These are phyloP conservation scores for Poecilia picta DNA, from an alignment of 2,797 vertebrate genomes.

Conservation along the genomic window DNA sequence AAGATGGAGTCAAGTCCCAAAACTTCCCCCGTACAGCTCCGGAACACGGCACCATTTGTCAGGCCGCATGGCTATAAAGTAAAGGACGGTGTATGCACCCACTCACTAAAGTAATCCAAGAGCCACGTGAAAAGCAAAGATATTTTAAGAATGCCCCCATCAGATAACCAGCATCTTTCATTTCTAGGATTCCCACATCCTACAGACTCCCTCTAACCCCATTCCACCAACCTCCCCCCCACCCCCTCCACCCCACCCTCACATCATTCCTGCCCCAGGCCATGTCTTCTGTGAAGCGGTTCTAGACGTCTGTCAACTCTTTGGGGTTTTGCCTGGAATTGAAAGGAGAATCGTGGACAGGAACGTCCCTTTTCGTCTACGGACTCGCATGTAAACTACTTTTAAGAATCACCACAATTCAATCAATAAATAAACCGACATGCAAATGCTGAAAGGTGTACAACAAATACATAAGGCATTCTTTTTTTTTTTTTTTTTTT, in stretches of 20 bases:
- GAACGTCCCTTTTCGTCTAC: conserved; percentile 30
- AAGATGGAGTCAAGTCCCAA: conserved; percentile 29
- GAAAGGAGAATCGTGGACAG: conserved; percentile 42
- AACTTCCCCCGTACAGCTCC: background rate
- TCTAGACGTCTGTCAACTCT: conserved; percentile 45
- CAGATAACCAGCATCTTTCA: conserved; percentile 12
- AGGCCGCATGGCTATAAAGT: background rate
- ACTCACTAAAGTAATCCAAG: background rate
- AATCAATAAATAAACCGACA: background rate
- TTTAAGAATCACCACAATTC: conserved; percentile 10
- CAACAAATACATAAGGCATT: background rate
- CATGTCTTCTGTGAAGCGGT: conserved; percentile 23
- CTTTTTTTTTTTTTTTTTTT: background rate
- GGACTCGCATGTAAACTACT: conserved; percentile 19
- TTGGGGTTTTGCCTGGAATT: background rate
- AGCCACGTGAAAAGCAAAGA: conserved; percentile 10
- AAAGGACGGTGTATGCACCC: background rate
- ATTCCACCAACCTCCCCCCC: background rate
- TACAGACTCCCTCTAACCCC: conserved; percentile 1
- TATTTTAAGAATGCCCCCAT: conserved; percentile 3
- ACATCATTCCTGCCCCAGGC: conserved; percentile 13
- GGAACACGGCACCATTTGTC: background rate
- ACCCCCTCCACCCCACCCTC: too few species aligned
- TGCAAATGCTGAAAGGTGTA: background rate
- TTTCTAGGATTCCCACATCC: conserved; percentile 16